These are phyloP conservation scores for Taxidea taxus DNA, from an alignment of 2,113 vertebrate species.

Conservation along the genomic window DNA sequence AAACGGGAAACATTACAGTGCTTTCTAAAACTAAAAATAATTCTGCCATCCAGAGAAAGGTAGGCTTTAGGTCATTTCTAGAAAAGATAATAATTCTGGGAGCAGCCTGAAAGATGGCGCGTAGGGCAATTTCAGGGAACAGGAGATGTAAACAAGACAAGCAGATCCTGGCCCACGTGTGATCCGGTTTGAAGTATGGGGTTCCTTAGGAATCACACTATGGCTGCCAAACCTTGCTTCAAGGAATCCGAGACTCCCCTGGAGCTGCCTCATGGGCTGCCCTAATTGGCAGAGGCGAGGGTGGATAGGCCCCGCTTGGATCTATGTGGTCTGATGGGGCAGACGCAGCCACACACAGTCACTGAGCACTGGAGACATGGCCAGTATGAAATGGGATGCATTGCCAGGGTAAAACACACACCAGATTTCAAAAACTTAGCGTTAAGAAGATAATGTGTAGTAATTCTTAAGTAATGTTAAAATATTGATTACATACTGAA, in stretches of 20 bases:
- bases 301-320: too few relatives aligned
- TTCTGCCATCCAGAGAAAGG: background rate
- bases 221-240: background rate
- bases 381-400: background rate
- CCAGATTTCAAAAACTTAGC: background rate
- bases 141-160: background rate
- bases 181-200: background rate
- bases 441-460: background rate
- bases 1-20: background rate
- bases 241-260: background rate
- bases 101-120: background rate
- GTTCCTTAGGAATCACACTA: background rate
- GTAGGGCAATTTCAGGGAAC: background rate
- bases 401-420: background rate
- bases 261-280: background rate
- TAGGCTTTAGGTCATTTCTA: background rate
- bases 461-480: background rate
- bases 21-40: background rate
- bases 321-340: rapidly evolving
- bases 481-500: background rate
- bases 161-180: background rate
- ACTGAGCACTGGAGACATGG: background rate
- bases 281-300: background rate
- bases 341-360: rapidly evolving
- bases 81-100: background rate